Evolutionary conservation across 2,797 vertebrate species (phyloP), one percentile per base, ranked within the genome.

Genomic region (Pelochelys cantorii): DNA sequence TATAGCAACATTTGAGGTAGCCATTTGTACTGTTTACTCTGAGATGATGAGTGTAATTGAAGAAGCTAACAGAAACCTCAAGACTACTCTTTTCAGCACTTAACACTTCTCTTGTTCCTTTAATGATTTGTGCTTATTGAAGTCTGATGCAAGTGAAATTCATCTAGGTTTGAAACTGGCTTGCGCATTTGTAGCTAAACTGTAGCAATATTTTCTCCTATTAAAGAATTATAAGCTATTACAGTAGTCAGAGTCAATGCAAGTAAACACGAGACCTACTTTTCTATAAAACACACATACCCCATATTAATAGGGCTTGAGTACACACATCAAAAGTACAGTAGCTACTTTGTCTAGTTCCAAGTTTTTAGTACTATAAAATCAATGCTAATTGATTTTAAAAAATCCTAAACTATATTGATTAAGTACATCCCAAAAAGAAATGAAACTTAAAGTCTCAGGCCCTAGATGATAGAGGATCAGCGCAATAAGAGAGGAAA

Each of bases 351-450:
- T 84, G 55, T 1, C 88, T 89, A 77, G 52, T 93, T 90, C 82
- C 78, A 94, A 62, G 14, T 82, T 59, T 83, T 87, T 91, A 87
- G 3, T 87, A 18, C 57, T 92, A 93, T 90, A 55, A 92, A 88
- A 84, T 71, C 81, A 91, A 79, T 71, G 68, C 23, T 92, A 95
- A 92, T 93, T 93, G 34, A 87, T 56, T 87, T 92, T 4, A 94
- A 89, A 85, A 92, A 93, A 93, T 68, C 25, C 4, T 88, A 90
- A 90, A 75, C 17, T 81, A 84, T 31, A 89, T 79, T 68, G 79
- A 95, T 95, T 86, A 79, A 75, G n/a, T 84, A 29, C n/a, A 88
- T 82, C 90, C 91, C 84, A 88, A 96, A 94, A 92, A 93, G 71
- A 88, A 93, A 23, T n/a, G 89, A 93, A 65, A 42, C 52, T 90